Percentiles rank a stretch among this genome's conserved stretches.
Evolutionary conservation across 2,113 vertebrate genomes (phyloP).

Genomic region (Alces alces): DNA sequence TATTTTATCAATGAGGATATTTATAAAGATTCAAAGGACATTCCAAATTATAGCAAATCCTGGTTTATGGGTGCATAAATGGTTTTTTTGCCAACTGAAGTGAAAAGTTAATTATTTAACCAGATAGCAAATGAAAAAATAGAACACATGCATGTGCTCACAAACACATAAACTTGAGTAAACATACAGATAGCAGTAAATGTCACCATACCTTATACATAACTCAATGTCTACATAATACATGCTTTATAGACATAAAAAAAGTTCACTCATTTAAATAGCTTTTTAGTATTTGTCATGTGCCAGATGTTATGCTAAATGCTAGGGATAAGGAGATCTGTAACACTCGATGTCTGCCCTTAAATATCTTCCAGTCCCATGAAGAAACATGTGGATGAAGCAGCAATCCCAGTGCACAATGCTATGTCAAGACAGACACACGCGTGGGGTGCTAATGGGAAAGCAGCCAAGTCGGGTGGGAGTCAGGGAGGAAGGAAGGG

Average conservation of each 20-base stretch:
- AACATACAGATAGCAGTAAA: not conserved
- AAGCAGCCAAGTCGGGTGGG: not conserved
- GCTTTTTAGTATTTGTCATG: not conserved
- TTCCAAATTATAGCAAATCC: not conserved
- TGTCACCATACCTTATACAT: not conserved
- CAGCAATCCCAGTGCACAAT: not conserved
- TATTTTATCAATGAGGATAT: not conserved
- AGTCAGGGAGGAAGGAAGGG: not conserved
- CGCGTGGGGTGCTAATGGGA: fast-evolving
- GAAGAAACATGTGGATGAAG: not conserved
- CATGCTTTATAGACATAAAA: not conserved
- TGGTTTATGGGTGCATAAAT: not conserved
- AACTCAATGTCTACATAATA: not conserved
- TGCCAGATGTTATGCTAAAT: not conserved
- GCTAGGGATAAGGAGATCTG: not conserved
- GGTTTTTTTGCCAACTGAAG: not conserved
- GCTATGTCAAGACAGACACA: no score
- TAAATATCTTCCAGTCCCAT: not conserved
- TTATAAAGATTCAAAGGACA: not conserved
- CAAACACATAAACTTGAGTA: not conserved
- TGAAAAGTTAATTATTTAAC: not conserved
- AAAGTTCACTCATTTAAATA: not conserved
- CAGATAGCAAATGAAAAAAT: not conserved
- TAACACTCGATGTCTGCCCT: not conserved
- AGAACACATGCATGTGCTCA: not conserved